phyloP scores from a whole-genome alignment of 2,797 vertebrate genomes.

The Prionace glauca region DNA sequence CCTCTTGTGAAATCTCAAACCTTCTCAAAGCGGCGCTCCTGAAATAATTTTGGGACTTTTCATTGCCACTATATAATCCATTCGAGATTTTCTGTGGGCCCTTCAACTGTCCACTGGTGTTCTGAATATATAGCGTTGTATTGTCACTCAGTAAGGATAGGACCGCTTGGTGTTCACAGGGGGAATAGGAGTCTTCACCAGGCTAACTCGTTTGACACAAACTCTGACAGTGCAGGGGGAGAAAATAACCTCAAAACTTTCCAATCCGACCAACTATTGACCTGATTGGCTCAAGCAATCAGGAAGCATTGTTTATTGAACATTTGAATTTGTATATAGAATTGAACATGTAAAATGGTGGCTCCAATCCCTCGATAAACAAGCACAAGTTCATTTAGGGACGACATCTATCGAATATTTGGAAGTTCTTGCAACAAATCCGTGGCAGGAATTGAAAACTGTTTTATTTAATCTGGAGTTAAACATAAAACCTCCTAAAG shows the following conservation, averaged over 20 bases:
- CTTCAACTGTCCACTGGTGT: not conserved
- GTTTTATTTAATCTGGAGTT: too few species aligned
- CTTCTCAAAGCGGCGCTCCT: not conserved
- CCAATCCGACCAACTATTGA: not conserved
- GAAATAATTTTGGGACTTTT: not conserved
- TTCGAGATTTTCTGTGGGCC: not conserved
- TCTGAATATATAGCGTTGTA: not conserved
- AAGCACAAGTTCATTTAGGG: not conserved
- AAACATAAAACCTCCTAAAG: too few species aligned
- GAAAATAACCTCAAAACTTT: not conserved
- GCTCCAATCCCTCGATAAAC: not conserved
- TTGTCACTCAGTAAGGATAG: too few species aligned
- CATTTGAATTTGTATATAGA: not conserved
- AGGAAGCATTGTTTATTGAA: not conserved
- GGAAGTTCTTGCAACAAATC: not conserved
- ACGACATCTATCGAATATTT: not conserved
- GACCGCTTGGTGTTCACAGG: not conserved
- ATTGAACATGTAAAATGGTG: not conserved
- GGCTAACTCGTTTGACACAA: not conserved
- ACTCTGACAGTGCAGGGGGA: not conserved
- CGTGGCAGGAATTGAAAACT: not conserved
- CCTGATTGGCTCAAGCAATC: not conserved
- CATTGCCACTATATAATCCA: too few species aligned
- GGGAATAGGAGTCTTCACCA: not conserved
- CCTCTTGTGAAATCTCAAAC: not conserved